These are phyloP conservation scores for Malurus leucopterus DNA, from an alignment of 2,797 vertebrate species.

Conservation along the genomic window DNA sequence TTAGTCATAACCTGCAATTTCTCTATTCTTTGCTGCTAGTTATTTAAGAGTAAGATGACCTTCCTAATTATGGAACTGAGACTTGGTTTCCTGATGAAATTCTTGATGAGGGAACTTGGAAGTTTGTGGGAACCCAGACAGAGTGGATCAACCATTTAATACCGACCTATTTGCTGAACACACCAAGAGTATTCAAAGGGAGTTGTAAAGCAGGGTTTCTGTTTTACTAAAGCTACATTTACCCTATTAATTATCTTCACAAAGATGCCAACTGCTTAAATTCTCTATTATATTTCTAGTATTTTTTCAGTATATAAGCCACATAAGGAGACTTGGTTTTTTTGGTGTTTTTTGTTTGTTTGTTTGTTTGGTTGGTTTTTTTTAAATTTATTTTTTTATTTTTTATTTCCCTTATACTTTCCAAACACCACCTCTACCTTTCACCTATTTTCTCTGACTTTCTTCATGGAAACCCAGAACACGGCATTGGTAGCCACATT, in stretches of 20 bases:
- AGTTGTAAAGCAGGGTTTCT: neutral
- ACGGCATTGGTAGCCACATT: neutral
- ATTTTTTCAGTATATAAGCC: neutral
- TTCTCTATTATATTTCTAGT: neutral
- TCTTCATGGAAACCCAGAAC: neutral
- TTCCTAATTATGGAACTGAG: neutral
- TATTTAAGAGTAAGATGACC: neutral
- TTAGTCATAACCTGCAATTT: neutral
- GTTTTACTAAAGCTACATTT: neutral
- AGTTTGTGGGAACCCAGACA: neutral
- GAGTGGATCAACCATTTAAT: neutral
- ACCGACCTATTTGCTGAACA: neutral
- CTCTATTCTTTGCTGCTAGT: neutral
- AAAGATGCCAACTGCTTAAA: neutral
- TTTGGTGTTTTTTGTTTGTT: neutral
- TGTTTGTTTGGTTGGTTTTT: neutral
- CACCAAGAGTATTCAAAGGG: neutral
- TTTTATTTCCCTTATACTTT: neutral
- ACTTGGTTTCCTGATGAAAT: neutral
- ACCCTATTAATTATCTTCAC: neutral
- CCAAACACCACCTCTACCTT: neutral
- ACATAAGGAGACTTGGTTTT: neutral
- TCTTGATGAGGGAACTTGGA: neutral
- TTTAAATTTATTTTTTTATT: neutral
- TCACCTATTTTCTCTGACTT: neutral